Evolutionary conservation across 2,888 invertebrate genomes (phyloP).

Genomic region (Lycia hirtaria): DNA sequence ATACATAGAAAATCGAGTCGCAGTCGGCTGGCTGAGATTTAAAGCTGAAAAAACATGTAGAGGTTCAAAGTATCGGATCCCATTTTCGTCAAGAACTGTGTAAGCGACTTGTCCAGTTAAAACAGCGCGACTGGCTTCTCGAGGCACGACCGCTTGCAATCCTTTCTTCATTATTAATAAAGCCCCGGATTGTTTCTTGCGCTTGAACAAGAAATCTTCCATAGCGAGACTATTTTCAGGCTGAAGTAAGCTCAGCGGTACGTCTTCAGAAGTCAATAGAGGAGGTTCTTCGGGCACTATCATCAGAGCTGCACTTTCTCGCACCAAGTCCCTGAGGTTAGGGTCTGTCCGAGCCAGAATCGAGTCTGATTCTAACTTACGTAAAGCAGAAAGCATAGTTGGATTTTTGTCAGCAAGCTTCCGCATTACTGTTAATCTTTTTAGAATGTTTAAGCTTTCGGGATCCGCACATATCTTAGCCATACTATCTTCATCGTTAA

Average conservation of each 20-base stretch:
- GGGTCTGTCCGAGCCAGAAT: constrained; percentile 89
- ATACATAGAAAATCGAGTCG: constrained; percentile 88
- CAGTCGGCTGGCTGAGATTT: constrained; percentile 87
- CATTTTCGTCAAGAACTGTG: constrained; percentile 91
- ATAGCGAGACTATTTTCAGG: constrained; percentile 90
- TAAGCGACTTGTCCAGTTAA: constrained; percentile 91
- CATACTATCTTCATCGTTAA: constrained; percentile 84
- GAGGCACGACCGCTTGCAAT: constrained; percentile 90
- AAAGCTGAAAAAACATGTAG: constrained; percentile 90
- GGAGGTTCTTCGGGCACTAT: constrained; percentile 87
- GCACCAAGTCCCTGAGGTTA: constrained; percentile 88
- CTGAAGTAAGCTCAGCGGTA: constrained; percentile 88
- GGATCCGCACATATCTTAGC: constrained; percentile 84
- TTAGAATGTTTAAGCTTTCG: constrained; percentile 88
- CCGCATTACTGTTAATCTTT: constrained; percentile 89
- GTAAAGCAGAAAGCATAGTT: constrained; percentile 86
- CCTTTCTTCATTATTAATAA: constrained; percentile 90
- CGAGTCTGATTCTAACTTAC: constrained; percentile 87
- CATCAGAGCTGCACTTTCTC: constrained; percentile 90
- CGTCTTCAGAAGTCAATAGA: constrained; percentile 87
- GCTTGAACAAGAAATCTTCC: constrained; percentile 89
- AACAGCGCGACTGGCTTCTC: constrained; percentile 90
- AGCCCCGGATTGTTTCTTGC: constrained; percentile 84
- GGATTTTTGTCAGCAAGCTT: constrained; percentile 89
- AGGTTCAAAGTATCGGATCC: constrained; percentile 91